These are phyloP conservation scores for Heliconius hermathena DNA, from an alignment of 1,140 invertebrate genomes.

Conservation along the genomic window DNA sequence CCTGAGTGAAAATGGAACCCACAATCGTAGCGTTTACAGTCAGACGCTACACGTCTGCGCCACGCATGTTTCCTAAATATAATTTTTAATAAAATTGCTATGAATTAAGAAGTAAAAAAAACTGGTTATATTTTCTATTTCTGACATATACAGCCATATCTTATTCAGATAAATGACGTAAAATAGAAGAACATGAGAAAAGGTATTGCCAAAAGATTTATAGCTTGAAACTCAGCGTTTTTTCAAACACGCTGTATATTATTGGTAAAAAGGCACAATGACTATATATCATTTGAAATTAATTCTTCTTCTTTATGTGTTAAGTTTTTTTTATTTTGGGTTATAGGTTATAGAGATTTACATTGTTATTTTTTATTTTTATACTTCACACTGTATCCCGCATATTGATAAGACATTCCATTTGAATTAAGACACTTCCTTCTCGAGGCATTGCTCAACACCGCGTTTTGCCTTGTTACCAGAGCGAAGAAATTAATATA, in stretches of 20 bases:
- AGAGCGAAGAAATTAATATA: too few species aligned
- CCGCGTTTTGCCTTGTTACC: too few species aligned
- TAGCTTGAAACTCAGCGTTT: conserved; percentile 5
- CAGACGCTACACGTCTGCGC: too few species aligned
- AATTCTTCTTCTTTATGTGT: not conserved
- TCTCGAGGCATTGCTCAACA: not conserved
- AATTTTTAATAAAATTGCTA: not conserved
- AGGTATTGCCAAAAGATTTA: conserved; percentile 12
- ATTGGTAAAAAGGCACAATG: conserved; percentile 4
- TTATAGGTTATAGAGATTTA: not conserved
- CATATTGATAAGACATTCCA: not conserved
- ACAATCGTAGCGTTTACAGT: too few species aligned
- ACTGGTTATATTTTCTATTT: not conserved
- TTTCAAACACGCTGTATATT: conserved; percentile 9
- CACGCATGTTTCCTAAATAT: not conserved
- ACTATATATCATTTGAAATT: not conserved
- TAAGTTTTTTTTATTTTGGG: too few species aligned
- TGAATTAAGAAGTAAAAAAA: not conserved
- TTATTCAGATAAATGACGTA: conserved; percentile 14
- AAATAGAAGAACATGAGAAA: conserved; percentile 6
- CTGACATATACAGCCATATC: not conserved
- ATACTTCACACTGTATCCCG: not conserved
- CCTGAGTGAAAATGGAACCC: too few species aligned
- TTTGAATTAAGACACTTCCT: not conserved
- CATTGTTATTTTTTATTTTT: not conserved